Conservation (phyloP, 2,113 vertebrate species). For the Lampris megalopsis region DNA sequence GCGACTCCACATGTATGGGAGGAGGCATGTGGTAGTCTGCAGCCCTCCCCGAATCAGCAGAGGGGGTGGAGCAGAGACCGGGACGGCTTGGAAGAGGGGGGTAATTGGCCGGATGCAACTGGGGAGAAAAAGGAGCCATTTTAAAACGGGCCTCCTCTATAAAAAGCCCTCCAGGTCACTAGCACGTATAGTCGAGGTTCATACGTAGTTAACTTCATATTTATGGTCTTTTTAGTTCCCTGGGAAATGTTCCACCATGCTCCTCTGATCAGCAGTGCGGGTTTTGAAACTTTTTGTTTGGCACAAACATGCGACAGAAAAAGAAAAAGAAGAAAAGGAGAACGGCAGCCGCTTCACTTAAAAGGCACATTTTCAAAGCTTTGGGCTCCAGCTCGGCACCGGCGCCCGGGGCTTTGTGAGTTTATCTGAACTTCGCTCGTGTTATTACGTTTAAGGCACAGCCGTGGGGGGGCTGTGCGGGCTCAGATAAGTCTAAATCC, state of each 20-base stretch:
- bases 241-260: constrained; percentile 39
- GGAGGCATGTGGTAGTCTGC: no score
- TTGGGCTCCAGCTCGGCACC: constrained; percentile 42
- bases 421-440: constrained; percentile 54
- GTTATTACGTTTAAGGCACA: constrained; percentile 36
- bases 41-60: no score
- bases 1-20: no score
- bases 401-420: constrained; percentile 58
- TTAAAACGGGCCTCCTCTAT: constrained; percentile 47
- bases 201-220: constrained; percentile 44
- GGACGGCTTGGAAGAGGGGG: no score
- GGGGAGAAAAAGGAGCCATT: constrained; percentile 26
- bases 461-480: constrained; percentile 54
- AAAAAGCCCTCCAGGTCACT: constrained; percentile 48
- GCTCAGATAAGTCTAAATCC: constrained; percentile 54
- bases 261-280: constrained; percentile 33
- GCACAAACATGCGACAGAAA: constrained; percentile 42
- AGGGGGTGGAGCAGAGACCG: no score
- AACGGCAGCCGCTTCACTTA: constrained; percentile 43
- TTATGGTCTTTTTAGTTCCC: constrained; percentile 27
- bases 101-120: no score
- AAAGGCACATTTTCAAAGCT: constrained; percentile 33
- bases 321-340: not conserved
- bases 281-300: constrained; percentile 56
- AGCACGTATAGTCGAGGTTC: constrained; percentile 47